Base-by-base conservation (phyloP, 2,888 invertebrate genomes). In the Meiosimyza platycephala region DNA sequence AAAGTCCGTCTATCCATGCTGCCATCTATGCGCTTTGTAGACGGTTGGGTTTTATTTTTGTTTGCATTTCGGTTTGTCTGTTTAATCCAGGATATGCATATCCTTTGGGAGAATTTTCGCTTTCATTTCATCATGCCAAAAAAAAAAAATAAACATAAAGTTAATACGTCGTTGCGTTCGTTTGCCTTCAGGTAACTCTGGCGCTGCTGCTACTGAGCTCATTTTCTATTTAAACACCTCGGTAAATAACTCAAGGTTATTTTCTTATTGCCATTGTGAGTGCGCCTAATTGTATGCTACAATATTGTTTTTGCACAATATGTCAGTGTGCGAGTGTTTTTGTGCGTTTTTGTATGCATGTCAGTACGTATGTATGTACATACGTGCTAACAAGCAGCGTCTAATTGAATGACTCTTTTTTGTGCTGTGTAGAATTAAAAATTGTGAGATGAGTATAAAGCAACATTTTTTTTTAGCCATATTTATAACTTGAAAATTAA, bases 201-300 rank as follows among this genome's bases (percentile, higher is more conserved):
- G n/a, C 51, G 59, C 48, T 48, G 68, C 7, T 40, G 33, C 66
- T 4, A 28, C 28, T 16, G 64, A 68, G 59, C 68, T 68, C 68
- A 68, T 68, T 68, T 68, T 18, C 57, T 40, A 57, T 15, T 57
- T 59, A 68, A 68, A 59, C 57, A 59, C 57, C 68, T 59, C 50
- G 22, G 68, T 68, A 68, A 68, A 68, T 68, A 68, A 68, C 68
- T 68, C 59, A 57, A 68, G 48, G 68, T 68, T 68, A 48, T 68
- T 68, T 68, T 22, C 59, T 59, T 52, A 15, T 51, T 64, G 22
- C 22, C 68, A 22, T 3, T 16, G 59, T 16, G 22, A 68, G 50
- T 40, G 40, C 57, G 68, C 69, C 69, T 69, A 69, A 62, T 52
- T 47, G 69, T 69, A 69, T 60, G 60, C 69, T 33, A 51, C 18